Base-by-base conservation (phyloP, 2,797 vertebrate species). In the Propithecus deckenii region DNA sequence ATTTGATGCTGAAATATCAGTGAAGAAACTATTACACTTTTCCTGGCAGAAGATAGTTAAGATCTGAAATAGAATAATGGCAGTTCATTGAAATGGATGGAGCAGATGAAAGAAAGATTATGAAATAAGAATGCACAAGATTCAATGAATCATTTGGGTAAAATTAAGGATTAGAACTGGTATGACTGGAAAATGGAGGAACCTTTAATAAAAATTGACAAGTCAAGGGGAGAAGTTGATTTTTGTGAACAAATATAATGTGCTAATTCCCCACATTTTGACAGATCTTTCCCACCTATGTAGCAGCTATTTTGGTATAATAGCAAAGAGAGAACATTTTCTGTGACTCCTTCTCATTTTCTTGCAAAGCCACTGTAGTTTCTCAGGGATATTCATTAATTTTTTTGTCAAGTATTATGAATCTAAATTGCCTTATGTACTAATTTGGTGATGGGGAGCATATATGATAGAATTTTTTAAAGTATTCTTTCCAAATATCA, bases 231-330 rank as follows among this genome's bases (percentile, higher is more conserved):
- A 79, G 32, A 83, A 87, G 48, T 78, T 65, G 28, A 95, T 72
- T 94, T 94, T 94, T 72, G 85, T 86, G 79, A 86, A 75, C 38
- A 78, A 41, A 94, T 89, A 63, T 23, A 83, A 86, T 72, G 30
- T 81, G 15, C 30, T 61, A 86, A 86, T 89, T 94, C 4, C 7
- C 5, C 6, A 43, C 59, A 13, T 83, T 91, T 92, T 11, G 79
- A 35, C 10, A 90, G 84, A 69, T 83, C 52, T 89, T 79, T 90
- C 5, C 32, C 23, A 90, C 35, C 7, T 83, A 7, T 18, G 20
- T 87, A 79, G 35, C 15, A 92, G 50, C 50, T 79, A 48, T 61
- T 96, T 89, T 65, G 35, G 12, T 87, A 5, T 83, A 61, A 79
- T 76, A 67, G 35, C 48, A 69, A 76, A 96, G 43, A 15, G 14